These are phyloP conservation scores for Distichodus sexfasciatus DNA, from an alignment of 2,797 vertebrate genomes.

Conservation along the genomic window DNA sequence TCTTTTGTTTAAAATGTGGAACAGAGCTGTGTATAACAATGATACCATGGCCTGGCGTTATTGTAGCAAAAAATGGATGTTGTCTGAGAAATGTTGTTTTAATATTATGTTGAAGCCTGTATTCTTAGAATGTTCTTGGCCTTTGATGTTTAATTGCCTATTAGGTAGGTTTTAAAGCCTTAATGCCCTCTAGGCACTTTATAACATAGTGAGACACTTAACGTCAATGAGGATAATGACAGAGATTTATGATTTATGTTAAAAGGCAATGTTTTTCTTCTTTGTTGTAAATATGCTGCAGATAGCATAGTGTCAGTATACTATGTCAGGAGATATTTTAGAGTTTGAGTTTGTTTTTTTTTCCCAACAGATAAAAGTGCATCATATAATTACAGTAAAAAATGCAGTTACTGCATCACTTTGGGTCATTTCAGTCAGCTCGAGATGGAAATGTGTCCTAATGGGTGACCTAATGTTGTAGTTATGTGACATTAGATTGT, in stretches of 20 bases:
- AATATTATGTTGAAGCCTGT: background rate
- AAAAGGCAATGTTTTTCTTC: background rate
- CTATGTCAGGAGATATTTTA: background rate
- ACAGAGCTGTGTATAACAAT: background rate
- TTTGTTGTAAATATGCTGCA: background rate
- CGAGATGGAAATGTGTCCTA: background rate
- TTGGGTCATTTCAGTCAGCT: background rate
- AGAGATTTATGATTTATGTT: background rate
- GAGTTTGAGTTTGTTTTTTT: background rate
- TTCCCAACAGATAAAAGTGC: too few relatives aligned
- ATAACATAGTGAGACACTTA: background rate
- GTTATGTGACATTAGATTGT: background rate
- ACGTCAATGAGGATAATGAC: background rate
- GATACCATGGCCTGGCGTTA: background rate
- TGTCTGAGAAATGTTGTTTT: constrained; percentile 2
- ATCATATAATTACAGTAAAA: background rate
- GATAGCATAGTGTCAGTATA: background rate
- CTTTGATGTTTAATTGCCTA: background rate
- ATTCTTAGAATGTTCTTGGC: background rate
- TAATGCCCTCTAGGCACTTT: background rate
- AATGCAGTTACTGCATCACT: background rate
- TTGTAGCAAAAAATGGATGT: background rate
- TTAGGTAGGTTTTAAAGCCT: background rate
- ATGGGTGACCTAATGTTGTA: background rate
- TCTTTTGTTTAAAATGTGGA: constrained; percentile 11